Base-by-base conservation (phyloP, 1,140 invertebrate species). In the Drosophila ananassae region DNA sequence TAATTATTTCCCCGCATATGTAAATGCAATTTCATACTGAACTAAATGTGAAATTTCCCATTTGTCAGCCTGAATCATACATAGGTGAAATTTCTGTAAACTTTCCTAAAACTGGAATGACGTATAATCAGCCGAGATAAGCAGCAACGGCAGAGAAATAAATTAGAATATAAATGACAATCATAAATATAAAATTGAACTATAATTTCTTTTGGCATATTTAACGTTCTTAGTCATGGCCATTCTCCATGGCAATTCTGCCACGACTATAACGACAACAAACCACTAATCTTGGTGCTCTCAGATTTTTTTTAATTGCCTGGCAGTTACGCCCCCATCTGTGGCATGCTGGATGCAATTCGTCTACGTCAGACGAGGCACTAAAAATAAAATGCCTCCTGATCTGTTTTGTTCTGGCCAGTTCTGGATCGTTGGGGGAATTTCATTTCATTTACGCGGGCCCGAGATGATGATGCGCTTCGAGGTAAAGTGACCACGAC, bases 331-430 rank as follows among this genome's bases (percentile, higher is more conserved):
- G 82, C 81, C 81, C 60, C 54, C 60, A 47, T 55, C 22, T 59
- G 47, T 46, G 17, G 51, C 53, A 21, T 59, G 61, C 12, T 57
- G 61, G 54, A 68, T 76, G 78, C 75, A 87, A 85, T 85, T 85
- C 83, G 66, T 85, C 82, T 87, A 81, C 82, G 82, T 85, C 82
- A 79, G 73, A 39, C 54, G 24, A 50, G 30, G 46, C 41, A 64
- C 73, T 76, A 76, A 62, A 60, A 75, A 60, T 62, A 76, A 56
- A 79, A 55, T 60, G 39, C 77, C 48, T 21, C 44, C 32, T n/a
- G 64, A 68, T 67, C 62, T 51, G 54, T 55, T 75, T 22, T 17
- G 62, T 48, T 68, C 41, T 30, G 30, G 21, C 24, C n/a, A 13
- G 17, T 28, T 28, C 25, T 17, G 25, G 39, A n/a, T 53, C 21